These are phyloP conservation scores for Aphrocallistes beatrix DNA, from an alignment of 37 sponge, comb jelly and placozoan species.

Conservation along the genomic window DNA sequence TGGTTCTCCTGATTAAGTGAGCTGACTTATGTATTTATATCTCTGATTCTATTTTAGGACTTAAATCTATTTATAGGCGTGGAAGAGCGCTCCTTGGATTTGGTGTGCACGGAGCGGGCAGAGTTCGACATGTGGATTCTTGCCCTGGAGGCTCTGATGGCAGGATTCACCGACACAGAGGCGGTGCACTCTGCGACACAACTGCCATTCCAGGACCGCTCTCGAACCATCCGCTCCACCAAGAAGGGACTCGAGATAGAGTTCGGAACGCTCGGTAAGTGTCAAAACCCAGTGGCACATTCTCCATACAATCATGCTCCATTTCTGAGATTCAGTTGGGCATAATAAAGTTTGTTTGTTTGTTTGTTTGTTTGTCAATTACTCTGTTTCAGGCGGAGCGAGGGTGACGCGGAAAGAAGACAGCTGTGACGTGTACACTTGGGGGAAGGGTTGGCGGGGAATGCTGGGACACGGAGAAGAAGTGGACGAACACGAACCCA, in stretches of 20 bases:
- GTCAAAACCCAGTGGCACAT: too few relatives aligned
- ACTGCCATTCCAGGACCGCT: not conserved
- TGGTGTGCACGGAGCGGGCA: constrained; percentile 64
- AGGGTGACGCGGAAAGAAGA: not conserved
- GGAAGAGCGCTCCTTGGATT: constrained; percentile 49
- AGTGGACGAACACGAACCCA: constrained; percentile 35
- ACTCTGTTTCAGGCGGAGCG: not conserved
- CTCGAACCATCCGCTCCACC: not conserved
- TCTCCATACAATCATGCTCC: too few relatives aligned
- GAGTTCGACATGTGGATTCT: constrained; percentile 71
- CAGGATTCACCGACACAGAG: constrained; percentile 41
- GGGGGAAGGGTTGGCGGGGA: constrained; percentile 61
- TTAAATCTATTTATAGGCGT: not conserved
- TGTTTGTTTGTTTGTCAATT: too few relatives aligned
- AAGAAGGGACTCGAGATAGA: constrained; percentile 10
- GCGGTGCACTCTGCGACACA: constrained; percentile 29
- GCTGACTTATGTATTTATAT: not conserved
- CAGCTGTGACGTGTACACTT: constrained; percentile 75
- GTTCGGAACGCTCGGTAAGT: not conserved
- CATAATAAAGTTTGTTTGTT: too few relatives aligned
- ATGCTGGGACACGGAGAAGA: constrained; percentile 81
- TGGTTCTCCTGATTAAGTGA: not conserved
- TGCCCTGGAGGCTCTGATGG: constrained; percentile 55
- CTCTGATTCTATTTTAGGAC: not conserved
- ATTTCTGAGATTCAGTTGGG: not conserved